phyloP scores from a whole-genome alignment of 1,140 invertebrate species.

The Euwallacea similis region DNA sequence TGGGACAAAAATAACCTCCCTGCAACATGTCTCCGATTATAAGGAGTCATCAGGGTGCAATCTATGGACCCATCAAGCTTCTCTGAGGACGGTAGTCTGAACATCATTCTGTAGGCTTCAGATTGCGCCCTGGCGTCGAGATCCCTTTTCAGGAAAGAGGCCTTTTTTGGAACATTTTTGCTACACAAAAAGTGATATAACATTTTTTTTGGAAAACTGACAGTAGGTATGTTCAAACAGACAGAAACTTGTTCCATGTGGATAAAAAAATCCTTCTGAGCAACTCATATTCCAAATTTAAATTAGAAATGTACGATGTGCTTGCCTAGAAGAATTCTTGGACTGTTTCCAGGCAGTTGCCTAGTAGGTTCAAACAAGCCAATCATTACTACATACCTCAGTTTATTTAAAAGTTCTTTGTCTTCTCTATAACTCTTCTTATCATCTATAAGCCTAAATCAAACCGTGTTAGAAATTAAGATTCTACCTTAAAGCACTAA shows the following conservation, averaged over 20 bases:
- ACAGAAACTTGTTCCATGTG: too few species aligned
- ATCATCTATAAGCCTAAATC: constrained; percentile 77
- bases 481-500: background rate
- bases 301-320: too few species aligned
- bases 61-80: constrained; percentile 92
- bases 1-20: constrained; percentile 92
- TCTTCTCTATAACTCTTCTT: constrained; percentile 83
- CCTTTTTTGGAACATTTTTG: constrained; percentile 83
- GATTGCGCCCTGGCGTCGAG: constrained; percentile 92
- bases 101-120: constrained; percentile 79
- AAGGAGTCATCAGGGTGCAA: constrained; percentile 92
- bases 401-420: constrained; percentile 76
- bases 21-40: constrained; percentile 85
- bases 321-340: too few species aligned
- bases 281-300: too few species aligned
- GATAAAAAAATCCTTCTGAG: background rate
- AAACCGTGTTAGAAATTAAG: constrained; percentile 2
- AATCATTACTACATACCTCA: constrained; percentile 60
- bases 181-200: constrained; percentile 50
- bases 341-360: too few species aligned
- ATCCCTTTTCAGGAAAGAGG: constrained; percentile 89
- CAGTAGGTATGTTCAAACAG: too few species aligned
- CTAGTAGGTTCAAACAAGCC: too few species aligned
- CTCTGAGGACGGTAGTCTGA: constrained; percentile 83
- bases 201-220: constrained; percentile 6